These are phyloP conservation scores for Vannuccia rotundouncinata DNA, from an alignment of 2,888 invertebrate genomes.

Conservation along the genomic window DNA sequence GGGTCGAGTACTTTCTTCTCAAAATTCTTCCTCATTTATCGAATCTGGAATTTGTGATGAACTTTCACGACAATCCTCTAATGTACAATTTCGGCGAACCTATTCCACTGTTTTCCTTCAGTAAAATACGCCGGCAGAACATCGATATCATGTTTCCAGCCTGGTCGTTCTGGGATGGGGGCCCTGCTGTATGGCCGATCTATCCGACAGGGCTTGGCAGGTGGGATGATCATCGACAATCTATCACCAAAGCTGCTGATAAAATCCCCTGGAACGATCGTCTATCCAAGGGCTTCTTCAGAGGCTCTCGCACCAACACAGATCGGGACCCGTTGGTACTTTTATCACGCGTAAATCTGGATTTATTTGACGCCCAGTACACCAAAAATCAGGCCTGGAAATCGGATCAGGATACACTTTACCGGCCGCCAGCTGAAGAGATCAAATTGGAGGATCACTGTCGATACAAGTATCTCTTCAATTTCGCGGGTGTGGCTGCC, in stretches of 20 bases:
- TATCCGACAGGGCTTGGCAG: slow-evolving; percentile 68
- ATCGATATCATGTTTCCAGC: slow-evolving; percentile 88
- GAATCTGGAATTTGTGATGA: too few relatives aligned
- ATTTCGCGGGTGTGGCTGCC: slow-evolving; percentile 91
- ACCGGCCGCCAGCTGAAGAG: slow-evolving; percentile 74
- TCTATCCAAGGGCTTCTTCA: slow-evolving; percentile 66
- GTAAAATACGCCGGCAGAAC: slow-evolving; percentile 57
- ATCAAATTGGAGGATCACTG: slow-evolving; percentile 84
- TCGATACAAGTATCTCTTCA: slow-evolving; percentile 73
- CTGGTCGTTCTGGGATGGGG: slow-evolving; percentile 97
- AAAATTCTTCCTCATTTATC: too few relatives aligned
- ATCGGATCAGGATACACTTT: slow-evolving; percentile 80
- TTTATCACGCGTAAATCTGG: slow-evolving; percentile 62
- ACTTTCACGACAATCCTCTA: too few relatives aligned
- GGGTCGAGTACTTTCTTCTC: too few relatives aligned
- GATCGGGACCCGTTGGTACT: slow-evolving; percentile 80
- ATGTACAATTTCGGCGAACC: too few relatives aligned
- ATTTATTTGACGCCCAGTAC: slow-evolving; percentile 81
- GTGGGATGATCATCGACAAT: background rate
- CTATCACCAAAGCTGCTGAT: slow-evolving; percentile 59
- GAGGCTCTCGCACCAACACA: slow-evolving; percentile 84
- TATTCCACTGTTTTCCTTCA: background rate
- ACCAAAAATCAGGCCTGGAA: slow-evolving; percentile 99
- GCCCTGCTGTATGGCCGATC: slow-evolving; percentile 79
- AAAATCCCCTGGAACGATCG: slow-evolving; percentile 73